Conservation (phyloP, 1,140 invertebrate species). For the Drosophila insularis region DNA sequence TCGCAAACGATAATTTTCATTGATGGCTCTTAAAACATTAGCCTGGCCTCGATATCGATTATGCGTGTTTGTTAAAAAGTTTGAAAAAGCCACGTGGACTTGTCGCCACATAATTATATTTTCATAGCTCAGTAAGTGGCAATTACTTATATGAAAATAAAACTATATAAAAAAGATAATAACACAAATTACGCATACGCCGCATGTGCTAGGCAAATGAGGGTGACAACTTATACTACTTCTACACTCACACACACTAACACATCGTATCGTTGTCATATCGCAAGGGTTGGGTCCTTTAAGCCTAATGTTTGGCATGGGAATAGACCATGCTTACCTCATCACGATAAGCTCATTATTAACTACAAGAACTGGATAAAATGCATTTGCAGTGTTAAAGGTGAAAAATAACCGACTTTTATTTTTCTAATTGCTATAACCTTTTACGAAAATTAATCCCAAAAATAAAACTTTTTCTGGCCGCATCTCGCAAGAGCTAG, state of each 20-base stretch:
- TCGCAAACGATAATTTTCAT: constrained; percentile 54
- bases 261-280: not conserved
- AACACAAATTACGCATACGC: constrained; percentile 63
- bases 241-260: no score
- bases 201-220: constrained; percentile 18
- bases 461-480: not conserved
- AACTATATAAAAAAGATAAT: constrained; percentile 30
- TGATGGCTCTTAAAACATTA: constrained; percentile 45
- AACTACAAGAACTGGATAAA: not conserved
- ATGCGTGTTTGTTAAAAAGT: constrained; percentile 62
- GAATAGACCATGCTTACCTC: constrained; percentile 1
- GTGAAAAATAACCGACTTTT: not conserved
- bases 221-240: not conserved
- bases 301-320: constrained; percentile 1
- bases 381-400: constrained; percentile 1
- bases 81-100: constrained; percentile 48
- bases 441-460: constrained; percentile 2
- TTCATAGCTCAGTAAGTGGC: constrained; percentile 28
- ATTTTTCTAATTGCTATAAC: constrained; percentile 1
- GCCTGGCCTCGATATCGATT: constrained; percentile 53
- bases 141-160: constrained; percentile 40
- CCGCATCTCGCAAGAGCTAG: not conserved
- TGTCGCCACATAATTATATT: constrained; percentile 51
- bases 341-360: constrained; percentile 1
- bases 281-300: constrained; percentile 4